Evolutionary conservation across 2,888 invertebrate species (phyloP).

Genomic region (Nymphalis polychloros): DNA sequence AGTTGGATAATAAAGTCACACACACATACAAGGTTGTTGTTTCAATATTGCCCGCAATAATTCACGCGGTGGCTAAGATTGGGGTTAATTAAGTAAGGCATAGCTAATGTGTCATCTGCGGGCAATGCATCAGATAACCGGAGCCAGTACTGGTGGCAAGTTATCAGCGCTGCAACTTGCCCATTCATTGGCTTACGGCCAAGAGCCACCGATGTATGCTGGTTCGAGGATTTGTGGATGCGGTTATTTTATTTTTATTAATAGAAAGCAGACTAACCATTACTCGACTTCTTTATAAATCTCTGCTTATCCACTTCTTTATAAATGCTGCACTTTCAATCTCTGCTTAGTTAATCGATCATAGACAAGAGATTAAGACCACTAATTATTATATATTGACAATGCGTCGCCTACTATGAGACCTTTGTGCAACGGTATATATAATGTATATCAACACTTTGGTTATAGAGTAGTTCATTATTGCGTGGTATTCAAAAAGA

Average conservation of each 20-base stretch:
- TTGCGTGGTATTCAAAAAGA: too few species aligned
- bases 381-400: too few species aligned
- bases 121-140: conserved; percentile 29
- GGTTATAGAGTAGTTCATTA: too few species aligned
- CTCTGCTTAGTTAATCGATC: neutral
- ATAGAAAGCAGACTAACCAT: too few species aligned
- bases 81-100: conserved; percentile 29
- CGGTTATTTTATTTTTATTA: neutral
- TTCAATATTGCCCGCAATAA: neutral
- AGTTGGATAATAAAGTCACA: too few species aligned
- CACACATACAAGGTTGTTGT: too few species aligned
- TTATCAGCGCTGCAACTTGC: conserved; percentile 45
- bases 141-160: conserved; percentile 33
- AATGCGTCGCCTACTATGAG: too few species aligned
- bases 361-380: too few species aligned
- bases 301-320: neutral
- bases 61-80: neutral
- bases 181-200: conserved; percentile 50
- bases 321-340: too few species aligned
- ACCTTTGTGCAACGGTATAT: too few species aligned
- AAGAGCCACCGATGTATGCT: conserved; percentile 24
- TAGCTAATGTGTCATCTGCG: conserved; percentile 30
- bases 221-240: neutral
- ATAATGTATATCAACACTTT: too few species aligned
- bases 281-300: too few species aligned